Percentiles rank a stretch among this genome's conserved stretches.
These are phyloP conservation scores for Drosophila kanekoi DNA, from an alignment of 2,888 invertebrate species.

Conservation along the genomic window DNA sequence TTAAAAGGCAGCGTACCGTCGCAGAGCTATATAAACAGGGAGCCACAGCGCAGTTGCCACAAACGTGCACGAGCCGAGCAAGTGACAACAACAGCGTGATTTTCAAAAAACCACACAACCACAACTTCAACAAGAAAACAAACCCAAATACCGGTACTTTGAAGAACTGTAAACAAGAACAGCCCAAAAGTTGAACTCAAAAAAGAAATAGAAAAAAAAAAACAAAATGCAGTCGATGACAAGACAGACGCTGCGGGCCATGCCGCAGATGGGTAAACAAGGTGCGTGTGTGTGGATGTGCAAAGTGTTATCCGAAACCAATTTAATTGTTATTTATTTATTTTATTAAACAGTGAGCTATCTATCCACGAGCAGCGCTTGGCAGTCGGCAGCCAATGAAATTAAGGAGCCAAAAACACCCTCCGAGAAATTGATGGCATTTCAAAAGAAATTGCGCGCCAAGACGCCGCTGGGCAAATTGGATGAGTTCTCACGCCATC, in stretches of 20 bases:
- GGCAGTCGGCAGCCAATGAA: conserved; percentile 46
- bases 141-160: conserved; percentile 38
- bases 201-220: conserved; percentile 1
- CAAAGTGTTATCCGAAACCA: background rate
- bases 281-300: conserved; percentile 63
- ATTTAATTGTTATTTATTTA: background rate
- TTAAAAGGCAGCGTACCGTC: conserved; percentile 19
- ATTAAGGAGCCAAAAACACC: conserved; percentile 77
- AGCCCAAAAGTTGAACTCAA: conserved; percentile 18
- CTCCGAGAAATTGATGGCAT: conserved; percentile 88
- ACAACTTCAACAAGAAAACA: conserved; percentile 16
- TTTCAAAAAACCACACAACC: conserved; percentile 5
- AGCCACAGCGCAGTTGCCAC: conserved; percentile 29
- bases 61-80: conserved; percentile 46
- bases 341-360: conserved; percentile 50
- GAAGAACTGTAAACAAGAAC: conserved; percentile 16
- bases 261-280: conserved; percentile 76
- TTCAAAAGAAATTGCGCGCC: conserved; percentile 91
- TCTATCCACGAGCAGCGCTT: conserved; percentile 69
- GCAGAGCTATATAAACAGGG: conserved; percentile 42
- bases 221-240: conserved; percentile 70
- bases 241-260: conserved; percentile 69
- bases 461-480: conserved; percentile 90
- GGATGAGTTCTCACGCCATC: conserved; percentile 91
- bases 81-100: conserved; percentile 46